Evolutionary conservation across 2,113 vertebrate species (phyloP).

Genomic region (Canis aureus): DNA sequence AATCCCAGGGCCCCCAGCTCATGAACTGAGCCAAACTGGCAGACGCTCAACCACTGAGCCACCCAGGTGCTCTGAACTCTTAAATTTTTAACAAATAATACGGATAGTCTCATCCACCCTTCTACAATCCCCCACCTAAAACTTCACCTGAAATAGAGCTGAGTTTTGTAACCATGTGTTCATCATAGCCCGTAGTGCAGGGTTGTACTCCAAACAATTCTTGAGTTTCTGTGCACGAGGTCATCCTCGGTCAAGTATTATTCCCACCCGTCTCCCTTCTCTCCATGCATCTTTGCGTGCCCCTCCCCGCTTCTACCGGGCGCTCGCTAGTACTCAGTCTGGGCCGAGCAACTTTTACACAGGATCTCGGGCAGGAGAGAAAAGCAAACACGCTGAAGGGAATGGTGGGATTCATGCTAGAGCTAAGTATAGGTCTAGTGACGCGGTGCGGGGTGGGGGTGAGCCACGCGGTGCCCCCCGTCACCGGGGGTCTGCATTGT

Average conservation of each 20-base stretch:
- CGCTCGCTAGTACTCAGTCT: not conserved
- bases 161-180: not conserved
- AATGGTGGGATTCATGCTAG: not conserved
- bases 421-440: not conserved
- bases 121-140: not conserved
- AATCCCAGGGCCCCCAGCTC: no score
- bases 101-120: not conserved
- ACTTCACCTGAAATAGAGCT: not conserved
- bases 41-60: no score
- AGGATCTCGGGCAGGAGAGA: not conserved
- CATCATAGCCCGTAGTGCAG: not conserved
- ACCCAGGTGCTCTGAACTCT: not conserved
- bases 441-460: not conserved
- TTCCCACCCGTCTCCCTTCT: not conserved
- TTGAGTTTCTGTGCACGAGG: not conserved
- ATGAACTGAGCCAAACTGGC: no score
- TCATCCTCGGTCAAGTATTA: not conserved
- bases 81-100: not conserved
- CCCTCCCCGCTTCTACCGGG: not conserved
- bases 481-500: not conserved
- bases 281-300: not conserved
- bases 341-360: not conserved
- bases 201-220: not conserved
- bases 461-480: fast-evolving
- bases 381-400: not conserved